These are phyloP conservation scores for Atherinosoma microstoma DNA, from an alignment of 2,797 vertebrate genomes.

Conservation along the genomic window DNA sequence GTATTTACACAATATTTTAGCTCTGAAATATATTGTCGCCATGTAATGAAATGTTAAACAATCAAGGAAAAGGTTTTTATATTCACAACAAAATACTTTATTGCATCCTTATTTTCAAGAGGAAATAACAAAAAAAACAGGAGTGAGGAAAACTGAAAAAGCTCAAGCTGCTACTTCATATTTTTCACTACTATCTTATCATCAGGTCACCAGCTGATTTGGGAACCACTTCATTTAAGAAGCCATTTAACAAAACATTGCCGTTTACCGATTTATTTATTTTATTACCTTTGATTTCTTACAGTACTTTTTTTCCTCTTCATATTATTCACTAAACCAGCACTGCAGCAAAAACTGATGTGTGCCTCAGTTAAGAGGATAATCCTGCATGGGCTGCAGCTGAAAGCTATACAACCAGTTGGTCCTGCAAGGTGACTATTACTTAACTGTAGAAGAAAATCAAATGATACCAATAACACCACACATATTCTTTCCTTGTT, in stretches of 20 bases:
- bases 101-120: not conserved
- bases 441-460: not conserved
- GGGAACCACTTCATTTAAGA: not conserved
- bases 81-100: not conserved
- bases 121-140: not conserved
- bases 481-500: not conserved
- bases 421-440: not conserved
- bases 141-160: not conserved
- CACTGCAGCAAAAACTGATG: not conserved
- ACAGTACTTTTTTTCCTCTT: not conserved
- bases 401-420: not conserved
- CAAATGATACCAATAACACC: not conserved
- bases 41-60: not conserved
- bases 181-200: not conserved
- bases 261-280: not conserved
- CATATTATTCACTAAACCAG: not conserved
- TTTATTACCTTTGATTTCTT: not conserved
- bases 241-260: not conserved
- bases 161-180: not conserved
- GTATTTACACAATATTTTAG: not conserved
- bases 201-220: too few species aligned
- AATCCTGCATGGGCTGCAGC: not conserved
- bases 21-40: not conserved
- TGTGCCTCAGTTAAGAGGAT: not conserved
- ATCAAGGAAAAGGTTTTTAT: not conserved